phyloP scores from a whole-genome alignment of 2,797 vertebrate species.

The Neomorphus geoffroyi region DNA sequence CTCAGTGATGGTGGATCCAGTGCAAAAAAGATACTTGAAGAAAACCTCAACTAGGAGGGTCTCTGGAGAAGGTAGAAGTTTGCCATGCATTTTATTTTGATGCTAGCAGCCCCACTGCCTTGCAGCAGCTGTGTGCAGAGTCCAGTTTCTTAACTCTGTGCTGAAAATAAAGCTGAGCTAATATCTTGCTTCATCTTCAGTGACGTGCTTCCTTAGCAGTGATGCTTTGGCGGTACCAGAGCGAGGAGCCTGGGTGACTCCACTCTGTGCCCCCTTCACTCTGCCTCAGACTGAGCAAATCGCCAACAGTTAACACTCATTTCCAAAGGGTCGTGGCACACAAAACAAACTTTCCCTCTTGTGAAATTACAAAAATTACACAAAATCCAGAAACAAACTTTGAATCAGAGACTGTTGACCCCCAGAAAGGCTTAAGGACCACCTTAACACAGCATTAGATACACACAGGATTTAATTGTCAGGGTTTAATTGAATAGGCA shows the following conservation, averaged over 20 bases:
- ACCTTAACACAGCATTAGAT: not conserved
- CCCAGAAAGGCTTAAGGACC: not conserved
- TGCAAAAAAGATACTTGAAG: not conserved
- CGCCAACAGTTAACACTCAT: not conserved
- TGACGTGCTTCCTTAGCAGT: not conserved
- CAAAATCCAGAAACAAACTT: not conserved
- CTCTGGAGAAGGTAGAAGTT: not conserved
- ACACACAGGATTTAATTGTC: not conserved
- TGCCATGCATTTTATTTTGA: not conserved
- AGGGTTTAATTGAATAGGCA: not conserved
- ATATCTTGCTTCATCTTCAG: not conserved
- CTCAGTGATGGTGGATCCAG: not conserved
- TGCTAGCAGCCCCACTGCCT: not conserved
- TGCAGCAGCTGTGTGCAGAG: not conserved
- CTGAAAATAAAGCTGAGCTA: not conserved
- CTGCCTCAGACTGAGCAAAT: not conserved
- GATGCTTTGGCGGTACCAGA: not conserved
- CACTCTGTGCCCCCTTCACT: not conserved
- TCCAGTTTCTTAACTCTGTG: not conserved
- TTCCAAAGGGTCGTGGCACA: not conserved
- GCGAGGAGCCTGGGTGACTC: fast-evolving
- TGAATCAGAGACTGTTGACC: not conserved
- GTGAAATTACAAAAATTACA: not conserved
- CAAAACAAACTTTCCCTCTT: not conserved
- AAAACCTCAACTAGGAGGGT: not conserved